Evolutionary conservation across 1,140 invertebrate genomes (phyloP).

Genomic region (Pararge aegeria): DNA sequence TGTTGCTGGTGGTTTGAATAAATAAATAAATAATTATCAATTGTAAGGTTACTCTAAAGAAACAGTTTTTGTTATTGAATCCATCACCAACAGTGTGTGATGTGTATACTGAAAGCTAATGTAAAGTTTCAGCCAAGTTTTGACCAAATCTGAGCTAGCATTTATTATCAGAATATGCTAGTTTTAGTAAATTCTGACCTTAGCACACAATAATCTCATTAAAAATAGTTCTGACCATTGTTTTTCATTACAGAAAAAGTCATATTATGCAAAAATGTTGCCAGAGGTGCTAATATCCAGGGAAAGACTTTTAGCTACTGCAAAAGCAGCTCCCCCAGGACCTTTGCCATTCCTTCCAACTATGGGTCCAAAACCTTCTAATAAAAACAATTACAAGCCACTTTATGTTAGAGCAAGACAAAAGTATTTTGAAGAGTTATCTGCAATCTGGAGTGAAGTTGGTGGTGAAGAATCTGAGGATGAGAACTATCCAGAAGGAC

Average conservation of each 20-base stretch:
- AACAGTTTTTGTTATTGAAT: too few species aligned
- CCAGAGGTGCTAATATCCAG: slow-evolving; percentile 67
- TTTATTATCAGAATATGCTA: too few species aligned
- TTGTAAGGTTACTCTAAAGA: too few species aligned
- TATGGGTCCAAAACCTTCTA: slow-evolving; percentile 54
- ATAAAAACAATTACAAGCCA: slow-evolving; percentile 61
- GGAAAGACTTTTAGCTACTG: slow-evolving; percentile 60
- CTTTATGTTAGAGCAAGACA: slow-evolving; percentile 62
- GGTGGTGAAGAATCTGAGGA: slow-evolving; percentile 85
- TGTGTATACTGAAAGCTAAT: too few species aligned
- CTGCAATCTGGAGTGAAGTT: slow-evolving; percentile 80
- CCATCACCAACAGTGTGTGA: too few species aligned
- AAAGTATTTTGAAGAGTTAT: slow-evolving; percentile 79
- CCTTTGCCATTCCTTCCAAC: slow-evolving; percentile 48
- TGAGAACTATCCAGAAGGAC: slow-evolving; percentile 85
- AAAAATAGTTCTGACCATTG: too few species aligned
- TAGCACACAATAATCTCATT: too few species aligned
- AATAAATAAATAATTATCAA: too few species aligned
- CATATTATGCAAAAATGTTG: slow-evolving; percentile 71
- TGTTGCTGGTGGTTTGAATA: too few species aligned
- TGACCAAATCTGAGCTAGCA: too few species aligned
- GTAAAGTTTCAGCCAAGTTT: too few species aligned
- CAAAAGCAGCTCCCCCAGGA: slow-evolving; percentile 60
- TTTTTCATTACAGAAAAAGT: slow-evolving; percentile 67
- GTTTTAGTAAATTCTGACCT: too few species aligned